Evolutionary conservation across 2,888 invertebrate genomes (phyloP), one percentile per base, ranked within the genome.

Genomic region (Stictocephala bisonia): DNA sequence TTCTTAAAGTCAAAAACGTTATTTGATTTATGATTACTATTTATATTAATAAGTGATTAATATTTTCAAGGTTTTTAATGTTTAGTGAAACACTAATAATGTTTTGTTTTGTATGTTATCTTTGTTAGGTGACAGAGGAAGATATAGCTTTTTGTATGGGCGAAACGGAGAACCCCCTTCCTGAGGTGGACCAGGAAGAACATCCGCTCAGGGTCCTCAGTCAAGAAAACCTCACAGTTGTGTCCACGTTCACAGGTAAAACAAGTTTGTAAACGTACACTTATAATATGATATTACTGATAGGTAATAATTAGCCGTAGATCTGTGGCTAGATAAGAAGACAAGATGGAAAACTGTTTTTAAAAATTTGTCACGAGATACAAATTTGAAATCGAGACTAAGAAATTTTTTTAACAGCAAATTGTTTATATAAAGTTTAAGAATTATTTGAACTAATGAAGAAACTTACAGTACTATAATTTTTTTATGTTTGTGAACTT

Each of bases 91-190:
- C 44, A 3, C 44, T 15, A 44, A 48, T 48, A 48, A 48, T 44
- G 22, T 15, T 48, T 68, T 68, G 20, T 24, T 13, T 48, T 27
- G n/a, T n/a, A n/a, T n/a, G n/a, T n/a, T n/a, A n/a, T n/a, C n/a
- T 3, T 29, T 40, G 27, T 24, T 60, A 85, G 84, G 86, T 86
- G 24, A 96, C 95, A 4, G 96, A 96, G 85, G 96, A 96, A 85
- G 96, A 96, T 82, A 96, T 96, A 75, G 94, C 94, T 3, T 87
- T 91, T 69, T 94, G 94, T 80, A 94, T 95, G 93, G 91, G 91
- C 44, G 87, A 86, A 79, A 89, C 91, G 74, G 91, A 91, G 81
- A 90, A 91, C 84, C 90, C 90, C 51, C 82, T 92, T 35, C 89
- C 89, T 0, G 91, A 92, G 84, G 89, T 90, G 26, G 92, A 92